Base-by-base conservation (phyloP, 1,140 invertebrate genomes). In the Brachystomella parvula region DNA sequence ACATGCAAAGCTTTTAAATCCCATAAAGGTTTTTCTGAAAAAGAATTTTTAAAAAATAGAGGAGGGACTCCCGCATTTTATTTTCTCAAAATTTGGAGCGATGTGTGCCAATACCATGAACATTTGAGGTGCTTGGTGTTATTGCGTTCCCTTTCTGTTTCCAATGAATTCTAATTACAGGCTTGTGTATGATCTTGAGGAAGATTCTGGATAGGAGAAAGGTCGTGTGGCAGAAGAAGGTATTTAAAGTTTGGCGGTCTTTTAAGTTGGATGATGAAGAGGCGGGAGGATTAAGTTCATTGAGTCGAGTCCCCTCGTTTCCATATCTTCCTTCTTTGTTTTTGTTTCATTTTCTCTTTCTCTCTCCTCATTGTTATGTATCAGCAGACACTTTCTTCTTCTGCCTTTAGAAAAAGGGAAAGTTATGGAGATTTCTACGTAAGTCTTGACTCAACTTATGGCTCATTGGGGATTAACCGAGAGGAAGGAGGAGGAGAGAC, bases 361-460 rank as follows among this genome's bases (percentile, higher is more conserved):
- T n/a, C n/a, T n/a, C n/a, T n/a, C n/a, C n/a, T 53, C 49, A 53
- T 53, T 53, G 49, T 53, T 53, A 53, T 53, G 49, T 53, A 9
- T 53, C 49, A 53, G 49, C 24, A 6, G 49, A 53, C 3, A 6
- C 24, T 24, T 53, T 24, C 21, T 53, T 9, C 15, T 3, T 53
- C 24, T 53, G 15, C 24, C 49, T n/a, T n/a, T 9, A 26, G 49
- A 19, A 39, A 19, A 39, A 39, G 24, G n/a, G 49, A 53, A 53
- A 53, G 49, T 53, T 53, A 53, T 53, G 49, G 12, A 53, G 49
- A 53, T 53, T 53, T 53, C 15, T 6, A 53, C n/a, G 64, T 64
- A 69, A 69, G 63, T 31, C 47, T 47, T 61, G 28, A 19, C 64
- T 65, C 60, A 69, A 69, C 64, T 66, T 63, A 69, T 69, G 61